A percentile compares a stretch with the other conserved stretches of the same genome.
Conservation (phyloP, 53 echinoderm and acorn worm genomes). For the Holothuria scabra region DNA sequence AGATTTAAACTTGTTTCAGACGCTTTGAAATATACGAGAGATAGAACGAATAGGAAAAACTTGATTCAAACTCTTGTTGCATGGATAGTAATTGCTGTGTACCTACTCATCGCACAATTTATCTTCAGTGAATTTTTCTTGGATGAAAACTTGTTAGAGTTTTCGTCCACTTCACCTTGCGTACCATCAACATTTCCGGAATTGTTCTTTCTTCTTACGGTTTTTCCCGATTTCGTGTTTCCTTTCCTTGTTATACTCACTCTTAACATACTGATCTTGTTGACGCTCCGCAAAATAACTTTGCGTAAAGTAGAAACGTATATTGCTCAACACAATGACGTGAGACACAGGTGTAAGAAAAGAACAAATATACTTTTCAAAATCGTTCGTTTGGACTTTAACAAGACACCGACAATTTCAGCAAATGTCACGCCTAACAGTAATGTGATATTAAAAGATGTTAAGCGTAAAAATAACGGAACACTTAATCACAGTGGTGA, state of each 20-base stretch:
- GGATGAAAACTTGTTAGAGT: neutral
- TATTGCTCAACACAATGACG: neutral
- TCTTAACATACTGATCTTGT: neutral
- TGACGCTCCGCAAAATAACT: neutral
- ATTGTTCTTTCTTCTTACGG: neutral
- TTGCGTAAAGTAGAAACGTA: neutral
- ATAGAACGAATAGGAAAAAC: neutral
- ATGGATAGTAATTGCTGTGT: neutral
- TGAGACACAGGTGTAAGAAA: too few species aligned
- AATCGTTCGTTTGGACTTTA: too few species aligned
- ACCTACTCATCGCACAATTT: neutral
- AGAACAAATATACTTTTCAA: too few species aligned
- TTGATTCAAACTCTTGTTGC: neutral
- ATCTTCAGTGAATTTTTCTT: too few species aligned
- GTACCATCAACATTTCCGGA: neutral
- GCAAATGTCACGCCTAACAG: too few species aligned
- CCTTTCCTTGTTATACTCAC: neutral
- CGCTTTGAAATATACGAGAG: neutral
- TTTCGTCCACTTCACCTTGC: neutral
- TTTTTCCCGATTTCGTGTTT: conserved; percentile 6
- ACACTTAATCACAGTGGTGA: too few species aligned
- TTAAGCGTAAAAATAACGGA: too few species aligned
- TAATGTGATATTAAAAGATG: too few species aligned
- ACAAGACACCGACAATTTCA: too few species aligned
- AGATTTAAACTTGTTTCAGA: neutral